Evolutionary conservation across 2,113 vertebrate genomes (phyloP).

Genomic region (Pangasianodon hypophthalmus): DNA sequence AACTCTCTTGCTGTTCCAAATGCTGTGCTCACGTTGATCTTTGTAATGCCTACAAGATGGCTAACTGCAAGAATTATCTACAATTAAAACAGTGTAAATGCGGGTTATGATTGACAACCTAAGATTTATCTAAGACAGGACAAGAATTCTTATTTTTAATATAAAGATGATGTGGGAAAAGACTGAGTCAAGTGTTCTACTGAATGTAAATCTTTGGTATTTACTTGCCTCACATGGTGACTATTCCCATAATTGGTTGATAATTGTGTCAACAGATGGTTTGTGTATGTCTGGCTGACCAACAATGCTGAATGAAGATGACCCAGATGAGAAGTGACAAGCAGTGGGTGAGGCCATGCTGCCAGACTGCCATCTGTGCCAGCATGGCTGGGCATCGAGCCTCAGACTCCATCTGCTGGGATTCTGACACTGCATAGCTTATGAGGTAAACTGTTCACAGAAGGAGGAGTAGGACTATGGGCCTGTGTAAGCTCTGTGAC

Average conservation of each 20-base stretch:
- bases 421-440: conserved; percentile 56
- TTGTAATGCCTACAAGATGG: background rate
- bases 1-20: background rate
- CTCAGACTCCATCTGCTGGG: conserved; percentile 55
- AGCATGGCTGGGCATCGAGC: conserved; percentile 56
- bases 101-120: background rate
- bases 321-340: conserved; percentile 67
- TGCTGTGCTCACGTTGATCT: background rate
- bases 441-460: conserved; percentile 66
- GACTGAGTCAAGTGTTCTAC: background rate
- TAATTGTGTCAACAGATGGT: background rate
- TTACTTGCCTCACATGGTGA: background rate
- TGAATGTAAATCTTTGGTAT: background rate
- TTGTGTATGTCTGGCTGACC: background rate
- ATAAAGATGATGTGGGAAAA: background rate
- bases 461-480: conserved; percentile 33
- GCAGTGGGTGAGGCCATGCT: conserved; percentile 41
- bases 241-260: too few relatives aligned
- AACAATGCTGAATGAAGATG: conserved; percentile 51
- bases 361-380: conserved; percentile 54
- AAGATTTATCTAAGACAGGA: background rate
- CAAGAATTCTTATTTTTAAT: background rate
- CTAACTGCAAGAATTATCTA: background rate
- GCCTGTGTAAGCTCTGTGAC: conserved; percentile 46
- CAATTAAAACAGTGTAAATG: background rate